Evolutionary conservation across 1,140 invertebrate species (phyloP).

Genomic region (Pseudomyrmex flavicornis): DNA sequence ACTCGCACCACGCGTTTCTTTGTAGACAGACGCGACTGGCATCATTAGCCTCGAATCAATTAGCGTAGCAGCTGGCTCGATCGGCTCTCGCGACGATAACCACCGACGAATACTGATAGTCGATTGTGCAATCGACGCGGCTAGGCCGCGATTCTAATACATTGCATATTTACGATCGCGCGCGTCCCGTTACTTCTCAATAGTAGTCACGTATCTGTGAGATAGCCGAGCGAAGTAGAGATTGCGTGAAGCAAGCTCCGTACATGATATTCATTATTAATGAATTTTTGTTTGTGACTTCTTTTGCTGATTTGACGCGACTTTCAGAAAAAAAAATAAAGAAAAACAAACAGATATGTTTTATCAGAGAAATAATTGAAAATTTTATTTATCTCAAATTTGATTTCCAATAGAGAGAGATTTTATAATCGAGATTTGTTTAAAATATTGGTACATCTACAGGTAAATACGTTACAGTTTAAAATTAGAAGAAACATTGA

Average conservation of each 20-base stretch:
- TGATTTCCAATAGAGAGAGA: neutral
- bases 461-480: too few species aligned
- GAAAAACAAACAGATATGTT: neutral
- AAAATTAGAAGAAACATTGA: too few species aligned
- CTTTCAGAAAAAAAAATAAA: neutral
- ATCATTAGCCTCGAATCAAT: conserved; percentile 67
- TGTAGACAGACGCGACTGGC: conserved; percentile 48
- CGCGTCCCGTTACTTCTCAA: conserved; percentile 33
- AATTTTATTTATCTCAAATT: neutral
- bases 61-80: conserved; percentile 27
- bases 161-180: neutral
- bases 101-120: conserved; percentile 57
- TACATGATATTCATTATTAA: neutral
- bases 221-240: neutral
- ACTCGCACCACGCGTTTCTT: conserved; percentile 40
- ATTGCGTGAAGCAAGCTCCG: neutral
- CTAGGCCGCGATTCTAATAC: neutral
- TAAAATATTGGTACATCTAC: neutral
- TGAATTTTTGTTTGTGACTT: neutral
- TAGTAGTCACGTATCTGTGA: neutral
- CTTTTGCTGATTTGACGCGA: neutral
- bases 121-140: conserved; percentile 56
- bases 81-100: conserved; percentile 53
- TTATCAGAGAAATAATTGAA: neutral
- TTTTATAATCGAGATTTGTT: neutral